A percentile compares a stretch with the other conserved stretches of the same genome.
phyloP scores from a whole-genome alignment of 2,113 vertebrate genomes.

The Trichechus manatus region DNA sequence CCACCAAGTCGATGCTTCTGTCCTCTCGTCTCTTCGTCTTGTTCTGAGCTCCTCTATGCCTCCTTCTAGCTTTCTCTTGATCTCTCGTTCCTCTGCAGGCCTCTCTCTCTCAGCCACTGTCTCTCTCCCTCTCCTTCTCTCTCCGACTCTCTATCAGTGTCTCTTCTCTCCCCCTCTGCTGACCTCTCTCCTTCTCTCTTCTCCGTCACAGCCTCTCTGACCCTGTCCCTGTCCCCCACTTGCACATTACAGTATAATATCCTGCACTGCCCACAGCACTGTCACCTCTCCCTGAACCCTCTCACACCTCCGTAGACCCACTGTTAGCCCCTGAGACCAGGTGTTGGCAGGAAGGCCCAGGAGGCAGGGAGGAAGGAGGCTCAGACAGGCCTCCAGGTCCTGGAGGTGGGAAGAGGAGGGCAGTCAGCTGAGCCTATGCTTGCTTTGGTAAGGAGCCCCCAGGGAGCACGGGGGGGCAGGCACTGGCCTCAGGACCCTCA shows the following conservation, averaged over 20 bases:
- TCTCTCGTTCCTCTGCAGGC: not conserved
- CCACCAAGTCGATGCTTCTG: too few species aligned
- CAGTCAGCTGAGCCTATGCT: not conserved
- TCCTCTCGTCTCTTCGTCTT: not conserved
- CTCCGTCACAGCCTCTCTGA: not conserved
- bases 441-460: not conserved
- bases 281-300: not conserved
- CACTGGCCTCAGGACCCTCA: not conserved
- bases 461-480: not conserved
- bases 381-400: not conserved
- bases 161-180: not conserved
- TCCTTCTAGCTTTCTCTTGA: not conserved
- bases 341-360: not conserved
- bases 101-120: not conserved
- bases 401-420: not conserved
- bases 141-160: not conserved
- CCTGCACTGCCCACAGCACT: not conserved
- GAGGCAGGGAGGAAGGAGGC: not conserved
- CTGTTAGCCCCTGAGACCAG: not conserved
- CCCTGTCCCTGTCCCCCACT: not conserved
- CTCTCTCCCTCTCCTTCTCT: not conserved
- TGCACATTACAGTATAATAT: not conserved
- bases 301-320: fast-evolving
- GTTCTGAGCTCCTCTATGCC: not conserved
- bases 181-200: not conserved